These are phyloP conservation scores for Panzeria rudis DNA, from an alignment of 2,888 invertebrate species.

Conservation along the genomic window DNA sequence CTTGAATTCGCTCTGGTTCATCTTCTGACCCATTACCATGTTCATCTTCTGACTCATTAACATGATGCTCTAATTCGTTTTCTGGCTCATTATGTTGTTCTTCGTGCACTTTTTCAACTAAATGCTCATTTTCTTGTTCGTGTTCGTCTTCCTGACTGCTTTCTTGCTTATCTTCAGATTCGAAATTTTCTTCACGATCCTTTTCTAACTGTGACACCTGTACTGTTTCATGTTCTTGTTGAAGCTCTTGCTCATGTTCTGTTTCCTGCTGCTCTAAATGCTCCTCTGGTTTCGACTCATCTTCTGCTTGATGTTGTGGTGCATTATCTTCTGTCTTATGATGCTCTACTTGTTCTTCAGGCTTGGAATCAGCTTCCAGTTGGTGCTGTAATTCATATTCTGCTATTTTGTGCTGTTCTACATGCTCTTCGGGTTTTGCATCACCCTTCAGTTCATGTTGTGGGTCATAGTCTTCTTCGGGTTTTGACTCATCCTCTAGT, in stretches of 20 bases:
- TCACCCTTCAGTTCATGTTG: not conserved
- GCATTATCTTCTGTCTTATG: not conserved
- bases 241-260: constrained; percentile 12
- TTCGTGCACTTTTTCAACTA: not conserved
- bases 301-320: not conserved
- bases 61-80: constrained; percentile 44
- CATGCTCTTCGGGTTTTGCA: not conserved
- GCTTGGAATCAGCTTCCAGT: not conserved
- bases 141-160: not conserved
- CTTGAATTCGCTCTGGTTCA: not conserved
- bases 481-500: not conserved
- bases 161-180: not conserved
- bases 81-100: not conserved
- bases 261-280: constrained; percentile 3
- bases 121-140: constrained; percentile 4
- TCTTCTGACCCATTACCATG: not conserved
- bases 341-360: not conserved
- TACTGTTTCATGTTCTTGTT: constrained; percentile 39
- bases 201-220: constrained; percentile 7
- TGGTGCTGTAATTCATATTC: not conserved
- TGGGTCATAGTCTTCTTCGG: not conserved
- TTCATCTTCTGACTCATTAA: not conserved
- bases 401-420: not conserved
- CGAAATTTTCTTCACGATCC: not conserved
- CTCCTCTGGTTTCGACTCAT: not conserved